Evolutionary conservation across 2,888 invertebrate species (phyloP), one percentile per base, ranked within the genome.

Genomic region (Drosophila infuscata): DNA sequence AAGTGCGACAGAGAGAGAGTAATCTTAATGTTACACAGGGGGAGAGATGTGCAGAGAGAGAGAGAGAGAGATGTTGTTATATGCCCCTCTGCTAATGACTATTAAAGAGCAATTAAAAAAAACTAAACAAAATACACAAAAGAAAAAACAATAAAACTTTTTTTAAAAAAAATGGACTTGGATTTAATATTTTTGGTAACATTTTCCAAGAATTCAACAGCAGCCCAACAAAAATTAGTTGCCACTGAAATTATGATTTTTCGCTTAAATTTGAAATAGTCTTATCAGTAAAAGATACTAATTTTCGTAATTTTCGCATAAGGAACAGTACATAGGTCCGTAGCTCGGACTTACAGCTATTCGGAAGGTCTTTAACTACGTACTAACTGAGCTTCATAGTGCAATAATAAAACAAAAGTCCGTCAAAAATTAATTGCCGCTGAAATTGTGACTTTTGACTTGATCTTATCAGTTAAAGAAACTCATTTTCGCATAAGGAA

Each of bases 51-150:
- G 12, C 30, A 30, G 30, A 30, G 12, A 32, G 6, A 49, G 29
- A 30, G 49, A 36, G 35, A 49, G 35, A 9, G 15, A 6, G n/a
- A 15, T 20, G 8, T 59, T 56, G 67, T 20, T 35, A 54, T 69
- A 32, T 70, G 81, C 70, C 65, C 69, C 74, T 51, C 54, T 68
- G 81, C 78, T 74, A 88, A 86, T 74, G 69, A 74, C 70, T 68
- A 83, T 63, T 68, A 81, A 88, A 77, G 69, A 78, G 74, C 63
- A 81, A 70, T 70, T 59, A 69, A 32, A 57, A 61, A 41, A 38
- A 38, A 38, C 17, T 3, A 41, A 63, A 53, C 30, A 41, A 32
- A 54, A 53, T n/a, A n/a, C 25, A 12, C 9, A 32, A 68, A 33
- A 59, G 11, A 63, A 58, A 38, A 17, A 61, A n/a, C 54, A 36